Conservation (phyloP, 1,140 invertebrate genomes). For the Hestina assimilis region DNA sequence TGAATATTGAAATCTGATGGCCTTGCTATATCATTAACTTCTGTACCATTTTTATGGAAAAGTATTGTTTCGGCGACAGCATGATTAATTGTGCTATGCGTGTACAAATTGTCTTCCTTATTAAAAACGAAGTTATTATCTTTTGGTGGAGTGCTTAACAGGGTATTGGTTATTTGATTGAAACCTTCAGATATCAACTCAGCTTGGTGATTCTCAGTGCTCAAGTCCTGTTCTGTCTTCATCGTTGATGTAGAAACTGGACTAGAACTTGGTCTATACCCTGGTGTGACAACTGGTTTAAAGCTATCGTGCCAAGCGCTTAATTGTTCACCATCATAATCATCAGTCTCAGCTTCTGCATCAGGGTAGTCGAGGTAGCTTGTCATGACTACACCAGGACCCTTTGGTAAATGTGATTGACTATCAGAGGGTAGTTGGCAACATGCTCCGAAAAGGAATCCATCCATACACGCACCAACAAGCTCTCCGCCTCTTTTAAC, state of each 20-base stretch:
- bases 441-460: constrained; percentile 94
- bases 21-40: constrained; percentile 78
- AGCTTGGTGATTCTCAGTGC: constrained; percentile 51
- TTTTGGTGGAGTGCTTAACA: constrained; percentile 69
- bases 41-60: constrained; percentile 81
- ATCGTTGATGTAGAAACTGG: constrained; percentile 46
- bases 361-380: constrained; percentile 70
- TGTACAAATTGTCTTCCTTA: constrained; percentile 60
- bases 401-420: constrained; percentile 71
- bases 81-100: constrained; percentile 79
- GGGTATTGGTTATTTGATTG: constrained; percentile 75
- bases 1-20: constrained; percentile 80
- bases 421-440: constrained; percentile 81
- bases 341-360: constrained; percentile 50
- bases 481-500: constrained; percentile 88
- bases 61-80: constrained; percentile 82
- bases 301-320: constrained; percentile 69
- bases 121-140: constrained; percentile 59
- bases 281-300: constrained; percentile 68
- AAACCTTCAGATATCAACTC: constrained; percentile 70
- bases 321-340: constrained; percentile 64
- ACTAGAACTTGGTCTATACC: constrained; percentile 53
- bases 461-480: constrained; percentile 93
- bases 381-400: constrained; percentile 68
- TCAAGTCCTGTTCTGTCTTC: constrained; percentile 55